Conservation (phyloP, 2,888 invertebrate species). For the Seira musarum region DNA sequence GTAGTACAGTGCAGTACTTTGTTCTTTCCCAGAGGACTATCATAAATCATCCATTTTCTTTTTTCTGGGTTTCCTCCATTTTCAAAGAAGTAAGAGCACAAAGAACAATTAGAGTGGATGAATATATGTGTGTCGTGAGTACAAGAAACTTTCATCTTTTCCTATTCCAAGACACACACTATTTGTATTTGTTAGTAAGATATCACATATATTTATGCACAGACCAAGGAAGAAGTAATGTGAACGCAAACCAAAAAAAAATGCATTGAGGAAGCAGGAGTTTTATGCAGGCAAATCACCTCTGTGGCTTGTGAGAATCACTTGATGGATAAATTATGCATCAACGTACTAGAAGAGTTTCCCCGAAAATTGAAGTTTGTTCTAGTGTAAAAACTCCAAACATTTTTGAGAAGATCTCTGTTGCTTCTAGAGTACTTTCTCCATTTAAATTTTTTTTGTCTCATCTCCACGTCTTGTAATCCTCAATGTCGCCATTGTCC, state of each 20-base stretch:
- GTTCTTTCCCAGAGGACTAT: constrained; percentile 34
- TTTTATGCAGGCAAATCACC: constrained; percentile 58
- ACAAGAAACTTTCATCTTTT: too few relatives aligned
- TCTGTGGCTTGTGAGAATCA: constrained; percentile 55
- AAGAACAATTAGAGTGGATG: constrained; percentile 51
- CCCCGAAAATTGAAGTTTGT: constrained; percentile 45
- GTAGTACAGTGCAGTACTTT: too few relatives aligned
- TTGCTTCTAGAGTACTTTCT: constrained; percentile 9
- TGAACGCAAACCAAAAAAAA: neutral
- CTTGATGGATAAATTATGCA: constrained; percentile 62
- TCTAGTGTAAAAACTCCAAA: neutral
- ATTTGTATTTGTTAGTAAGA: neutral
- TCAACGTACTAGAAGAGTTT: constrained; percentile 32
- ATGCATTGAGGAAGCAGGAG: constrained; percentile 18
- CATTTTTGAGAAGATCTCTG: constrained; percentile 24
- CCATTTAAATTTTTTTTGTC: neutral
- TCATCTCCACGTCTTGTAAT: too few relatives aligned
- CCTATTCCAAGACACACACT: too few relatives aligned
- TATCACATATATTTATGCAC: constrained; percentile 1
- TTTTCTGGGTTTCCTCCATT: constrained; percentile 16
- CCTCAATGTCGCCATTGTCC: neutral
- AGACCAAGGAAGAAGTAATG: neutral
- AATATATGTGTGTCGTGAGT: neutral
- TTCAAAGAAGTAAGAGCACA: neutral
- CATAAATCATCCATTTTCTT: constrained; percentile 60